Base-by-base conservation (phyloP, 2,797 vertebrate genomes). In the Lagocephalus sceleratus region DNA sequence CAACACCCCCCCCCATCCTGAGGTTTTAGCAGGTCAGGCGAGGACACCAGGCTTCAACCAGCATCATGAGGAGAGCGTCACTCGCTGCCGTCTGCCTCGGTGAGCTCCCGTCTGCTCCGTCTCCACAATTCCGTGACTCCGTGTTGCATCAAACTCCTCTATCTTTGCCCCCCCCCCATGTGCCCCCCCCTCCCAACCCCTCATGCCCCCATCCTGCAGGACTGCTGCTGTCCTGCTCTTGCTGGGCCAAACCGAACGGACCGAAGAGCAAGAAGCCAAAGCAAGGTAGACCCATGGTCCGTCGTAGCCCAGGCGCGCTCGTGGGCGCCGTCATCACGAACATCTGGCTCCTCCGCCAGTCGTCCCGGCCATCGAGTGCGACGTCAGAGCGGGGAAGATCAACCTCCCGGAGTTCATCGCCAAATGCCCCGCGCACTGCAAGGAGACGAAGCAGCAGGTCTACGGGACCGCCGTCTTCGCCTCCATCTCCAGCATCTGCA, bases 401-500 rank as follows among this genome's bases (percentile, higher is more conserved):
- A 92, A 81, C 64, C 90, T 94, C 68, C 90, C 92, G n/a, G 97
- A 99, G 85, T 99, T 99, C 81, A 93, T 99, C 32, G 97, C 87
- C 52, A 95, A 92, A 68, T 99, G 97, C 69, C 96, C 97, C 0
- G 82, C 93, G 0, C 90, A 91, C 69, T 99, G 97, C 68, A 93
- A 90, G 66, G 94, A 96, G 78, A 90, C 89, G 47, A 95, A 92
- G 79, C 89, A 95, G 73, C 92, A 92, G 6, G 94, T 98, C 53
- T 99, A 97, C 0, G 97, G 97, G 57, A 95, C 94, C 0, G 89
- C 84, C 1, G 83, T 96, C 63, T 99, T 95, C 0, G 95, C 97
- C 19, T 98, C 97, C 54, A 96, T 96, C 79, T 99, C 97, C 89
- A 99, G 95, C 25, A 91, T 99, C 74, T 99, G 97, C 47, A 92